A percentile compares a stretch with the other conserved stretches of the same genome.
Evolutionary conservation across 2,113 vertebrate species (phyloP).

Genomic region (Sprattus sprattus): DNA sequence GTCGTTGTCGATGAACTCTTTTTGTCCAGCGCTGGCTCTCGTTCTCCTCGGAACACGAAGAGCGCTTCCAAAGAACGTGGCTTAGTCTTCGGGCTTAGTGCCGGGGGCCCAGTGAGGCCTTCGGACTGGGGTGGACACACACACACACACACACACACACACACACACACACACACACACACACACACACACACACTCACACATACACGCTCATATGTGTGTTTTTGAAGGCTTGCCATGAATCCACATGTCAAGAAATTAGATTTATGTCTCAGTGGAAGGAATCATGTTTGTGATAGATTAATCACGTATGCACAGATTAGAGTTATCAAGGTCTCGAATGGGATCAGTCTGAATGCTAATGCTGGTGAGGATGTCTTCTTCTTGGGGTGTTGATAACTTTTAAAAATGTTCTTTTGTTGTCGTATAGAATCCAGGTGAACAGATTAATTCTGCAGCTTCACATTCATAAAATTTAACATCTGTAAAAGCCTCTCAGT

Average conservation of each 20-base stretch:
- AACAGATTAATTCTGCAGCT: neutral
- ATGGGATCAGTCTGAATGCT: neutral
- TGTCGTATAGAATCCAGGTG: neutral
- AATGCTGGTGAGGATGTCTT: neutral
- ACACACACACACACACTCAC: neutral
- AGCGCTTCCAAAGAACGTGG: neutral
- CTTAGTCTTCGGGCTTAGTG: neutral
- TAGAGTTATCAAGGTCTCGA: neutral
- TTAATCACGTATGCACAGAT: neutral
- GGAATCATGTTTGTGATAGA: neutral
- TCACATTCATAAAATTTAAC: neutral
- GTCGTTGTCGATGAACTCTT: slow-evolving; percentile 9
- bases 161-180: too few relatives aligned
- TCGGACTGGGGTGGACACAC: neutral
- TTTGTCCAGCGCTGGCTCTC: slow-evolving; percentile 10
- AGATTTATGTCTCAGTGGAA: too few relatives aligned
- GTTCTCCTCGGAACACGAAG: neutral
- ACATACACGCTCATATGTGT: neutral
- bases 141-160: neutral
- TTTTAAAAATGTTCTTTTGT: neutral
- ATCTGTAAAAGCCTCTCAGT: neutral
- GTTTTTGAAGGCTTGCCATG: neutral
- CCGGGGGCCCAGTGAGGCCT: neutral
- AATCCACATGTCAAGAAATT: neutral
- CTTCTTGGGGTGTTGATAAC: neutral